A percentile compares a stretch with the other conserved stretches of the same genome.
phyloP scores from a whole-genome alignment of 2,797 vertebrate species.

The Ctenopoma multispine region DNA sequence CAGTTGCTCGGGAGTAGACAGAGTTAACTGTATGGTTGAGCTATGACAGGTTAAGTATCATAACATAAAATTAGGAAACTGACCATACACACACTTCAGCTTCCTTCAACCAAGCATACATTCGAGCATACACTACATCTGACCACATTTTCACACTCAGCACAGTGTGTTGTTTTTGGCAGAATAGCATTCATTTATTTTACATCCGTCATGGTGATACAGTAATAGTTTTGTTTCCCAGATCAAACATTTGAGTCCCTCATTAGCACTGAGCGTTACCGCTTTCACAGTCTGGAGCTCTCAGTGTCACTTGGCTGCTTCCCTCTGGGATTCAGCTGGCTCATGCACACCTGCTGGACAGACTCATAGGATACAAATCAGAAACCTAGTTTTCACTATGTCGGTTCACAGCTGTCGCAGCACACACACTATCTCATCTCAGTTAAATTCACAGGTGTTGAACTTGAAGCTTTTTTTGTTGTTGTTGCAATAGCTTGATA shows the following conservation, averaged over 20 bases:
- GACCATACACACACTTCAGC: too few relatives aligned
- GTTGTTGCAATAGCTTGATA: background rate
- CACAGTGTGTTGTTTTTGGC: too few relatives aligned
- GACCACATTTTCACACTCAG: too few relatives aligned
- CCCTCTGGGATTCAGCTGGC: slow-evolving; percentile 36
- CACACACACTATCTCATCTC: background rate
- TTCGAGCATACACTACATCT: too few relatives aligned
- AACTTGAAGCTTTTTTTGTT: background rate
- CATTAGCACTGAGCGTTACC: background rate
- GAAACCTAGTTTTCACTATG: background rate
- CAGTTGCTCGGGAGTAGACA: too few relatives aligned
- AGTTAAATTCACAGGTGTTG: background rate
- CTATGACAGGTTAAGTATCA: too few relatives aligned
- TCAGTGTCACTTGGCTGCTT: slow-evolving; percentile 8
- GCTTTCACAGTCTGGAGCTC: background rate
- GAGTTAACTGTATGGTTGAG: too few relatives aligned
- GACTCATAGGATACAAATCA: background rate
- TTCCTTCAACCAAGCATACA: too few relatives aligned
- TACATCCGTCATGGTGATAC: too few relatives aligned
- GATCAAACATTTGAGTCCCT: background rate
- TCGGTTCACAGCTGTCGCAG: slow-evolving; percentile 17
- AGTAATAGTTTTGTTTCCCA: background rate
- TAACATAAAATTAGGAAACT: too few relatives aligned
- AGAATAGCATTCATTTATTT: too few relatives aligned
- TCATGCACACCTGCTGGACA: slow-evolving; percentile 37